Evolutionary conservation across 2,113 vertebrate genomes (phyloP), one percentile per base, ranked within the genome.

Genomic region (Lamprologus callipterus): DNA sequence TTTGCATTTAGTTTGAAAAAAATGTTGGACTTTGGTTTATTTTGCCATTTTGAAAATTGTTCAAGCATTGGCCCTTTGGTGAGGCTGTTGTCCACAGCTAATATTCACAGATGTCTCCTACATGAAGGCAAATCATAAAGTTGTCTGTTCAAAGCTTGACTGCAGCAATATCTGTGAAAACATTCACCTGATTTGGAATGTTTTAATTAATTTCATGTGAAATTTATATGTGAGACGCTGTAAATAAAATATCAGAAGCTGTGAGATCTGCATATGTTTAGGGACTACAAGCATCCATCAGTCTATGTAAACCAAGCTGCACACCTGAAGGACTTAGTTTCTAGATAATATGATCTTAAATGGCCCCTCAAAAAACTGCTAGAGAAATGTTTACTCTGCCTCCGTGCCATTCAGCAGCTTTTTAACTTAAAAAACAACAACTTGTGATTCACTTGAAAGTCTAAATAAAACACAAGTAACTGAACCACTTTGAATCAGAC

Each of bases 381-480:
- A 21, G 11, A 21, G 1, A 68, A 68, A 21, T 68, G 63, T 68
- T 21, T 9, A 6, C 65, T 70, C 5, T 0, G n/a, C 65, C 37
- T 70, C 1, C 0, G n/a, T 42, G n/a, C 2, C 65, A 45, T 26
- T 23, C 37, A 45, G 8, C 13, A 26, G 37, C 13, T 70, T 45
- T 26, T 28, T 17, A 45, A 73, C 1, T 65, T 6, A 7, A 45
- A 16, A 31, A 31, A 14, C 4, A 8, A 9, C 17, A 65, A 65
- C 33, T 68, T 73, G 1, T 45, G 8, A 73, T 26, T 73, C 9
- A 26, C 40, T 73, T 42, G 68, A 73, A 73, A 17, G 14, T 28
- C 40, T 47, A 45, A 28, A 26, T 23, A 73, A 73, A 73, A 73
- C 21, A 73, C 21, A 42, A 31, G 9, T 75, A 78, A 78, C 73